phyloP scores from a whole-genome alignment of 2,113 vertebrate genomes.

The Machaerirhynchus nigripectus region DNA sequence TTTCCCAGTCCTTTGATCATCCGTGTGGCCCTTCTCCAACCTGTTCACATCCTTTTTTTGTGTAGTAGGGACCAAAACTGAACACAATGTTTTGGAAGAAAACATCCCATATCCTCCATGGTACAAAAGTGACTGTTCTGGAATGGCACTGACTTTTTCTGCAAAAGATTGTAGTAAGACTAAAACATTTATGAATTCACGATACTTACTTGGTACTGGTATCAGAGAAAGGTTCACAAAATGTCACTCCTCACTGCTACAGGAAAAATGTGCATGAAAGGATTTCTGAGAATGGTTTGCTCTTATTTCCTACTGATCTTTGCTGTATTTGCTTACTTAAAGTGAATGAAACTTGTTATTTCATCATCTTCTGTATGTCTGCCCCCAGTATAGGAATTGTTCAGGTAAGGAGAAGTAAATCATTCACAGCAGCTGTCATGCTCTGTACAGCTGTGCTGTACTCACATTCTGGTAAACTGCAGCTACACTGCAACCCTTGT shows the following conservation, averaged over 20 bases:
- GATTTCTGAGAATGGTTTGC: neutral
- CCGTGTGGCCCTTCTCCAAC: neutral
- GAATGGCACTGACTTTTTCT: neutral
- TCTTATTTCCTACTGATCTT: neutral
- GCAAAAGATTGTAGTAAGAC: neutral
- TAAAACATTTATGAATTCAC: neutral
- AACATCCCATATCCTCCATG: neutral
- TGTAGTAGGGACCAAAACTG: neutral
- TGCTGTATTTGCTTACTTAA: neutral
- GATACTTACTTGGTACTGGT: neutral
- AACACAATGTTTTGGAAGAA: neutral
- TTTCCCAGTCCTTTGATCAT: neutral
- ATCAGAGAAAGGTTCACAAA: neutral
- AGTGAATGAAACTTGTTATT: neutral
- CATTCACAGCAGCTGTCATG: neutral
- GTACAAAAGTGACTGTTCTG: neutral
- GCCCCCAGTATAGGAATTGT: neutral
- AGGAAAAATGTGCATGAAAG: neutral
- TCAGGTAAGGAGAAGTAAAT: neutral
- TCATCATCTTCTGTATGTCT: neutral
- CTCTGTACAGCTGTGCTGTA: fast-evolving
- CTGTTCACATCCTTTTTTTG: neutral
- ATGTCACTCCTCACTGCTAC: neutral
- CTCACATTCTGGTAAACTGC: neutral
- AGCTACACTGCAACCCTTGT: neutral